Conservation (phyloP, 2,797 vertebrate species). For the Molossus alvarezi region DNA sequence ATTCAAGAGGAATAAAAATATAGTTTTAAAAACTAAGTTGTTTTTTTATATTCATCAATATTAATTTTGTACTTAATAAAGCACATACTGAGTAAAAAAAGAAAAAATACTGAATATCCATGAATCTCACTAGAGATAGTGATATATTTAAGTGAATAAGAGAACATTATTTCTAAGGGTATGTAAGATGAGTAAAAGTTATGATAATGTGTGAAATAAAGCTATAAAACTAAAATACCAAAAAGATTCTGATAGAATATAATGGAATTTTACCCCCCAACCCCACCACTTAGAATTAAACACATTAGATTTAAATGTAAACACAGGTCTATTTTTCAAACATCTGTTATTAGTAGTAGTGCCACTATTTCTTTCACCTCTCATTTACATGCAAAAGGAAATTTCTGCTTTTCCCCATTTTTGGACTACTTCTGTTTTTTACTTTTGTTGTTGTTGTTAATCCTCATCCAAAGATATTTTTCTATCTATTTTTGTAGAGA, state of each 20-base stretch:
- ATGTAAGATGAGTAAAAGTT: neutral
- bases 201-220: conserved; percentile 63
- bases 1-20: conserved; percentile 63
- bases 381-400: neutral
- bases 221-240: conserved; percentile 10
- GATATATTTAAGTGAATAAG: conserved; percentile 49
- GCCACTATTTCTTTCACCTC: neutral
- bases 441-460: too few relatives aligned
- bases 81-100: neutral
- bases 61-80: conserved; percentile 52
- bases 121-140: conserved; percentile 34
- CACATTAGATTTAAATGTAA: conserved; percentile 48
- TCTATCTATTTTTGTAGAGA: too few relatives aligned
- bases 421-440: neutral
- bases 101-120: neutral
- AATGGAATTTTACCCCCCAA: conserved; percentile 15
- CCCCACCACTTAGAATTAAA: neutral
- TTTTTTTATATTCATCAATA: neutral
- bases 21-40: conserved; percentile 44
- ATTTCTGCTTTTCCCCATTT: neutral
- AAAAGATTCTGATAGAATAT: conserved; percentile 1
- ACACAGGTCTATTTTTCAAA: conserved; percentile 49
- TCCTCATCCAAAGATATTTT: too few relatives aligned
- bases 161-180: conserved; percentile 51
- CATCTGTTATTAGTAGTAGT: neutral